A percentile compares a stretch with the other conserved stretches of the same genome.
Conservation (phyloP, 2,113 vertebrate genomes). For the Numida meleagris region DNA sequence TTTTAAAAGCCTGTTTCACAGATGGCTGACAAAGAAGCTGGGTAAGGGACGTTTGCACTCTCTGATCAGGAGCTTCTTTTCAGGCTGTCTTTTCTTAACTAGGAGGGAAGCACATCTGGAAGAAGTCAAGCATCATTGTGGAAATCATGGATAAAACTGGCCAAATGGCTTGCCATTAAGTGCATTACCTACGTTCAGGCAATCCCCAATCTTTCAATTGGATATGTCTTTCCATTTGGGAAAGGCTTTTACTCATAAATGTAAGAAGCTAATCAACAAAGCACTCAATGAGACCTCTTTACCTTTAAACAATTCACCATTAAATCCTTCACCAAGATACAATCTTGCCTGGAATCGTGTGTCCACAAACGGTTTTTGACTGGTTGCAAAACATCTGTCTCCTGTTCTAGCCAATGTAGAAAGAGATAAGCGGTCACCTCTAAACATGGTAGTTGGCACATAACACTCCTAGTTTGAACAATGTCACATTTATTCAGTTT, state of each 20-base stretch:
- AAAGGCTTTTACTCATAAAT: slow-evolving; percentile 47
- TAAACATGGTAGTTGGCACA: background rate
- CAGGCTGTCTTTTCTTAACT: background rate
- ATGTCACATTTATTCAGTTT: background rate
- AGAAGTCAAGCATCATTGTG: background rate
- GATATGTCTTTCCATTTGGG: slow-evolving; percentile 14
- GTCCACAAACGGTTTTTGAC: background rate
- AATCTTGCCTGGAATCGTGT: background rate
- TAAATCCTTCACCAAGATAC: background rate
- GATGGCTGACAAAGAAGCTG: background rate
- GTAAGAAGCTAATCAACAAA: slow-evolving; percentile 37
- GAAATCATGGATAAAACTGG: slow-evolving; percentile 22
- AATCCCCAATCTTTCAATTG: slow-evolving; percentile 13
- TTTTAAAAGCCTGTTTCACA: slow-evolving; percentile 2
- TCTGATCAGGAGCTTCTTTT: slow-evolving; percentile 11
- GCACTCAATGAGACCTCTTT: background rate
- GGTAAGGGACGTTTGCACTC: background rate
- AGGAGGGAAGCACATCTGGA: slow-evolving; percentile 13
- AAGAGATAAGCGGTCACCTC: background rate
- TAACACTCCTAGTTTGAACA: fast-evolving
- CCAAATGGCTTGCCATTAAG: background rate
- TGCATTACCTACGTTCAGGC: background rate
- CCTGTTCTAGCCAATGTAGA: background rate
- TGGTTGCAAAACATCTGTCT: background rate
- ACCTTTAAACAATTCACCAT: slow-evolving; percentile 26